Base-by-base conservation (phyloP, 2,797 vertebrate species). In the Mus spretus region DNA sequence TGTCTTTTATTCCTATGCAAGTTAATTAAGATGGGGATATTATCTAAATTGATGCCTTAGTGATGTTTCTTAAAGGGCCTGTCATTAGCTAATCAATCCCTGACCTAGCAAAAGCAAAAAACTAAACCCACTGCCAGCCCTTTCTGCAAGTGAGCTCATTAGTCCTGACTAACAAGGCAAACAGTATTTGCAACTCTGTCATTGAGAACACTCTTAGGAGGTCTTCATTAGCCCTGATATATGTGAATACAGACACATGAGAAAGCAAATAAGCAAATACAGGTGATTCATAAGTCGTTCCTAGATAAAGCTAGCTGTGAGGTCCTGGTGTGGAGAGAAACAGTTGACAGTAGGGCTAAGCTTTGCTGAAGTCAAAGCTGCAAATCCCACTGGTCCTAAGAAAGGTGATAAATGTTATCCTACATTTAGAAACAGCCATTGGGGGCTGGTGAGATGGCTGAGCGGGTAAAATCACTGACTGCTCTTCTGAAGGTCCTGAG, bases 321-420 rank as follows among this genome's bases (percentile, higher is more conserved):
- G 79, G 92, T 57, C 20, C 44, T 75, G 5, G 12, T 9, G 11
- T 83, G 50, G 47, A 50, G 88, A 63, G 78, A 92, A 96, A 40
- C 47, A n/a, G 87, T 79, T 94, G 91, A 63, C 70, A 37, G 37
- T 63, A 50, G 65, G 77, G 34, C n/a, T 44, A 37, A 93, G 44
- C 7, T 75, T 92, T 89, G 63, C 87, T 79, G 84, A 93, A 94
- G 88, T 81, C 88, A 85, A 63, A 93, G 84, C 77, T 92, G 91
- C 59, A 78, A 89, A 93, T 95, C 89, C 77, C 79, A 96, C 2
- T 77, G 86, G 93, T 89, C 65, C 89, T 59, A 91, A 89, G 95
- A 96, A 96, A 82, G 78, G 78, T 24, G 34, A 84, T 89, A 84
- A 94, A 89, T 91, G 59, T 80, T 96, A 85, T 96, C 53, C 96